phyloP scores from a whole-genome alignment of 1,140 invertebrate species.

The Dermatophagoides farinae region DNA sequence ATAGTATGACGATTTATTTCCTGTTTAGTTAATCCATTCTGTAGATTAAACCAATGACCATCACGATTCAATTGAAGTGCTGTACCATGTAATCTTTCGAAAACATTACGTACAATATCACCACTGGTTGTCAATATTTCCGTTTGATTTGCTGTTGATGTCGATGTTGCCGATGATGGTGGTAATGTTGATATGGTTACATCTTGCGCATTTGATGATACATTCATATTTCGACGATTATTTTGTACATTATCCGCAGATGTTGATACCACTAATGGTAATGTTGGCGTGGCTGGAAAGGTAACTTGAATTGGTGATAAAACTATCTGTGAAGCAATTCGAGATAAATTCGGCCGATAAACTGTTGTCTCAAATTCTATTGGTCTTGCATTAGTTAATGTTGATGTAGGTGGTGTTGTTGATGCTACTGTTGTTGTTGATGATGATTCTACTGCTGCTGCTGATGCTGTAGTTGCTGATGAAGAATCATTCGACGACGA shows the following conservation, averaged over 20 bases:
- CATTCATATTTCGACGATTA: no score
- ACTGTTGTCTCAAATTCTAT: background rate
- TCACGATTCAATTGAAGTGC: no score
- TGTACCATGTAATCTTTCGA: no score
- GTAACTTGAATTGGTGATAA: background rate
- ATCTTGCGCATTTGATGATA: no score
- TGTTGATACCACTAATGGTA: background rate
- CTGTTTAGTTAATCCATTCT: background rate
- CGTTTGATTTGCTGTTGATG: no score
- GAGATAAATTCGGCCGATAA: background rate
- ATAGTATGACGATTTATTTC: constrained; percentile 7
- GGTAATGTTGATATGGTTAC: background rate
- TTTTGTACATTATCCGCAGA: no score
- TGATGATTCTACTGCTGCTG: background rate
- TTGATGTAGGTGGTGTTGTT: background rate
- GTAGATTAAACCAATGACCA: background rate
- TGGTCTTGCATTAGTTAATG: background rate
- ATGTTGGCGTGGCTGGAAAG: background rate
- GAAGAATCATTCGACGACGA: background rate
- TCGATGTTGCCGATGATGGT: background rate
- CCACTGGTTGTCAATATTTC: no score
- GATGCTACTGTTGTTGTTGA: background rate
- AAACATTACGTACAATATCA: no score
- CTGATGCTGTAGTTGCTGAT: background rate
- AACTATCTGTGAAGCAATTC: background rate